These are phyloP conservation scores for Hydrocynus forskahlii DNA, from an alignment of 2,797 vertebrate genomes.

Conservation along the genomic window DNA sequence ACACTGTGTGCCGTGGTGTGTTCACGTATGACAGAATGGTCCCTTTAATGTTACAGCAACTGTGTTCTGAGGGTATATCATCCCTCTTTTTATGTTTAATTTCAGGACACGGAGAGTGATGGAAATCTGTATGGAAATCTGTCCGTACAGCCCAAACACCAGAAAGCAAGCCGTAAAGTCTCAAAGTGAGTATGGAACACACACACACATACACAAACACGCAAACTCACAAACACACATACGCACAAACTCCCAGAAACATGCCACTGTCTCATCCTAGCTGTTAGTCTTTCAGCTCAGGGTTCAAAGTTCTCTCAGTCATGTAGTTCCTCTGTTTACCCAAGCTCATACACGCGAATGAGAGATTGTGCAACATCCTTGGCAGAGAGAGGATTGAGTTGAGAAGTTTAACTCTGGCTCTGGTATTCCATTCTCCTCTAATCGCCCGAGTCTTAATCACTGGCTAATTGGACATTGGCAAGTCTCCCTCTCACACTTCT, in stretches of 20 bases:
- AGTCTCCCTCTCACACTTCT: not conserved
- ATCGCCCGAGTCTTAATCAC: not conserved
- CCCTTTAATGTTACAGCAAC: not conserved
- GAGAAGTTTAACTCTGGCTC: slow-evolving; percentile 7
- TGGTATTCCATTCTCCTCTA: not conserved
- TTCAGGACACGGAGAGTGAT: slow-evolving; percentile 81
- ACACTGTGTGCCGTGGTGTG: too few relatives aligned
- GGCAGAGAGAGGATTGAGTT: slow-evolving; percentile 3
- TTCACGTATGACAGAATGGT: too few relatives aligned
- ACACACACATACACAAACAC: not conserved
- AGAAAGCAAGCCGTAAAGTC: slow-evolving; percentile 78
- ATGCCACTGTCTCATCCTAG: not conserved
- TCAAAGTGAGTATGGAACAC: slow-evolving; percentile 84
- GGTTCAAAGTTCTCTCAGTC: slow-evolving; percentile 55
- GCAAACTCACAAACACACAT: slow-evolving; percentile 1
- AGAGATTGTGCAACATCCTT: slow-evolving; percentile 46
- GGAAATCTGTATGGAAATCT: slow-evolving; percentile 85
- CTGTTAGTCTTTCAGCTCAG: not conserved
- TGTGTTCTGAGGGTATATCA: not conserved
- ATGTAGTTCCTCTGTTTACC: slow-evolving; percentile 28
- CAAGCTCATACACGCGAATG: slow-evolving; percentile 53
- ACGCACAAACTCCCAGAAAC: not conserved
- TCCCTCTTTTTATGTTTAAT: not conserved
- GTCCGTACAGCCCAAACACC: slow-evolving; percentile 79
- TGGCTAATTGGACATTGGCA: not conserved